These are phyloP conservation scores for Zaprionus davidi DNA, from an alignment of 1,140 invertebrate genomes.

Conservation along the genomic window DNA sequence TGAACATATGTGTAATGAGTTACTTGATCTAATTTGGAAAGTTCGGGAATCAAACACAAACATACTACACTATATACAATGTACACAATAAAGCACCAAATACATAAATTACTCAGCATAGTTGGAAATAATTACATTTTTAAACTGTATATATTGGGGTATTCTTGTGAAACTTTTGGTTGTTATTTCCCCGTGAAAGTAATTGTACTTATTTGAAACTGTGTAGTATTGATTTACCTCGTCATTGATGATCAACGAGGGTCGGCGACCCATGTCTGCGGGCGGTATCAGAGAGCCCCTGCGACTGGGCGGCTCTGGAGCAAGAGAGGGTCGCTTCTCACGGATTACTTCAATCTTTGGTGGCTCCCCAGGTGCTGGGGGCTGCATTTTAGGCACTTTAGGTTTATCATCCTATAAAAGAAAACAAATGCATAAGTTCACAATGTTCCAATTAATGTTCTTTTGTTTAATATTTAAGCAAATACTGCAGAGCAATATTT, in stretches of 20 bases:
- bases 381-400: conserved; percentile 90
- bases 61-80: neutral
- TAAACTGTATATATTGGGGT: too few relatives aligned
- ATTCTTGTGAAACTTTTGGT: neutral
- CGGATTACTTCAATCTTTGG: conserved; percentile 94
- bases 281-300: conserved; percentile 94
- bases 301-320: conserved; percentile 89
- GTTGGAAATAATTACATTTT: neutral
- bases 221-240: conserved; percentile 88
- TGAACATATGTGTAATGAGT: too few relatives aligned
- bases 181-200: neutral
- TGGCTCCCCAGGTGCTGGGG: conserved; percentile 87
- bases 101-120: neutral
- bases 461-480: too few relatives aligned
- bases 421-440: conserved; percentile 11
- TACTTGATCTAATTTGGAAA: neutral
- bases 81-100: neutral
- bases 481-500: too few relatives aligned
- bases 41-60: neutral
- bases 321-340: conserved; percentile 91
- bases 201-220: neutral
- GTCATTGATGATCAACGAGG: conserved; percentile 95
- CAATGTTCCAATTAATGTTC: too few relatives aligned
- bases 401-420: conserved; percentile 82
- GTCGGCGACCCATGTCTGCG: conserved; percentile 92